A percentile compares a stretch with the other conserved stretches of the same genome.
These are phyloP conservation scores for Hoplias malabaricus DNA, from an alignment of 2,113 vertebrate species.

Conservation along the genomic window DNA sequence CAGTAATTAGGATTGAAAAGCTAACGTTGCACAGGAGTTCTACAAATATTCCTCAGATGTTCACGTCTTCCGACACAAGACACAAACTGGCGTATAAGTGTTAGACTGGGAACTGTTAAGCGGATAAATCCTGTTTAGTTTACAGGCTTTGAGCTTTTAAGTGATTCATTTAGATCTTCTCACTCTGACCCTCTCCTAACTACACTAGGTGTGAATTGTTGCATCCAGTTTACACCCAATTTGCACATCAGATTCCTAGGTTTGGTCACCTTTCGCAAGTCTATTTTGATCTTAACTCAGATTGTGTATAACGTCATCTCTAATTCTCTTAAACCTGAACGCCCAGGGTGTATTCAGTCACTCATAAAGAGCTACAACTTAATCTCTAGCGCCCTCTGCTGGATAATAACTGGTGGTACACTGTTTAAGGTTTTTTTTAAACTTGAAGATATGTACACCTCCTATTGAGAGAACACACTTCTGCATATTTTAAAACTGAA, in stretches of 20 bases:
- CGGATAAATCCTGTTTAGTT: background rate
- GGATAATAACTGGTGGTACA: conserved; percentile 4
- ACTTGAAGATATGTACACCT: too few relatives aligned
- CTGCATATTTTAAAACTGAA: too few relatives aligned
- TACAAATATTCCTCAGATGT: background rate
- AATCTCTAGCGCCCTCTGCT: conserved; percentile 57
- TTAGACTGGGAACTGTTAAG: background rate
- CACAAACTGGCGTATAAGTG: background rate
- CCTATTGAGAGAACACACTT: too few relatives aligned
- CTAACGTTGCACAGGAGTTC: background rate
- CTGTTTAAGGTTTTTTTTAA: background rate
- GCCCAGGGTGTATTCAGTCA: background rate
- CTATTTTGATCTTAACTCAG: background rate
- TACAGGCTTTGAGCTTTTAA: background rate
- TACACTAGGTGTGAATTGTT: background rate
- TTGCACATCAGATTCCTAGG: background rate
- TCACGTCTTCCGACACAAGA: background rate
- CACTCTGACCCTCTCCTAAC: background rate
- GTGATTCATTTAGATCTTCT: background rate
- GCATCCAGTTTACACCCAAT: background rate
- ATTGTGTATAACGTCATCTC: background rate
- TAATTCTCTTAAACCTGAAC: background rate
- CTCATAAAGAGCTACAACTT: background rate
- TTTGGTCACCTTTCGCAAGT: background rate
- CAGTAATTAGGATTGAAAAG: conserved; percentile 18